Percentiles rank a stretch among this genome's conserved stretches.
These are phyloP conservation scores for Tenodera sinensis DNA, from an alignment of 2,888 invertebrate genomes.

Conservation along the genomic window DNA sequence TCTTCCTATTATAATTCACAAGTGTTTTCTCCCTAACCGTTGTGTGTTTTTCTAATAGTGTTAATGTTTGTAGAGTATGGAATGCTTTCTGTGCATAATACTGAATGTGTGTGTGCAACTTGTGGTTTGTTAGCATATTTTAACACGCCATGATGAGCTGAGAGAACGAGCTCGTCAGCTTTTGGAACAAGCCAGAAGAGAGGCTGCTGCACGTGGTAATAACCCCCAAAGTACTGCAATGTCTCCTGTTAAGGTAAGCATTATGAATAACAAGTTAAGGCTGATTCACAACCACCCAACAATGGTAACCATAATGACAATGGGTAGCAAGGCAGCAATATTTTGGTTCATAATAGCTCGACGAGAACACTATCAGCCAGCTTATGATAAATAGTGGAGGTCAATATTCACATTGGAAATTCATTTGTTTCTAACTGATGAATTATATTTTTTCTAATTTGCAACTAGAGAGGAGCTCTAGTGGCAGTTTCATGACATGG, in stretches of 20 bases:
- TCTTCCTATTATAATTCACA: too few relatives aligned
- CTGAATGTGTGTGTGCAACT: conserved; percentile 7
- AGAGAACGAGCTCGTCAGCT: conserved; percentile 79
- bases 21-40: not conserved
- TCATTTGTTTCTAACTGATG: too few relatives aligned
- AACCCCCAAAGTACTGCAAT: conserved; percentile 16
- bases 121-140: conserved; percentile 30
- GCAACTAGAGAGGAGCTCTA: too few relatives aligned
- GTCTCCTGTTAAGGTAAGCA: conserved; percentile 49
- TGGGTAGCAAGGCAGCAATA: too few relatives aligned
- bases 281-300: too few relatives aligned
- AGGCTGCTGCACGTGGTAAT: conserved; percentile 49
- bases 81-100: not conserved
- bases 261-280: not conserved
- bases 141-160: conserved; percentile 76
- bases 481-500: too few relatives aligned
- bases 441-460: too few relatives aligned
- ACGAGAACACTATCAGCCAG: too few relatives aligned
- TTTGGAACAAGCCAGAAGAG: conserved; percentile 73
- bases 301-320: too few relatives aligned
- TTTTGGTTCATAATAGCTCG: too few relatives aligned
- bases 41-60: not conserved
- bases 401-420: too few relatives aligned
- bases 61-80: not conserved
- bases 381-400: too few relatives aligned